Evolutionary conservation across 2,113 vertebrate species (phyloP), one percentile per base, ranked within the genome.

Genomic region (Halichoeres trimaculatus): DNA sequence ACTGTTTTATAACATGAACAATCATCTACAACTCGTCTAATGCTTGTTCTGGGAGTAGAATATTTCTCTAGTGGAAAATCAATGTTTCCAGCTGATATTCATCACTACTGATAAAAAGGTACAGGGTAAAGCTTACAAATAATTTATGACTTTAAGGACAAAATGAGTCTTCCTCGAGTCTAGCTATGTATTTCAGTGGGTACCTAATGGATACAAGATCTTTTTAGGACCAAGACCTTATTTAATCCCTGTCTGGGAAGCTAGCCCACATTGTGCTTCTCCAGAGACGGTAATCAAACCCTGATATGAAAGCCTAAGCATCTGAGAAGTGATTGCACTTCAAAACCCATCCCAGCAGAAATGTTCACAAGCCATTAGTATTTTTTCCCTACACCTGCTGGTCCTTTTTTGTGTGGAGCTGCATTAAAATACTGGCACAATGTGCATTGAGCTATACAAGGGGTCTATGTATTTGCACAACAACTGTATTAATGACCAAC

Each of bases 321-420:
- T 76, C 34, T 74, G 50, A 77, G 23, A 68, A 85, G 57, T 63
- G 67, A 74, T 57, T 76, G 26, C 60, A 65, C 72, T 72, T 77
- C 30, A 74, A 9, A 54, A 66, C 45, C 53, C 2, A 3, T 76
- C 59, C 41, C 40, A 45, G 69, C 0, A 3, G 51, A 73, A 74
- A 63, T 51, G 54, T 70, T 70, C 58, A 60, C 51, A 67, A 62
- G 35, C 58, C 47, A 60, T 81, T 76, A 80, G 47, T 50, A 34
- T 57, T 55, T 77, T 58, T 54, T 6, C 17, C 26, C 30, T 47
- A 17, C 50, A 81, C 43, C 71, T 69, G 60, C 70, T 80, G 24
- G 30, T 57, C 43, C 43, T 60, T 10, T 43, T 78, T 53, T 61
- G 35, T 59, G 48, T 54, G 65, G 35, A 45, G 59, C 12, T 50